phyloP scores from a whole-genome alignment of 1,140 invertebrate genomes.

The Orchestia grillus region DNA sequence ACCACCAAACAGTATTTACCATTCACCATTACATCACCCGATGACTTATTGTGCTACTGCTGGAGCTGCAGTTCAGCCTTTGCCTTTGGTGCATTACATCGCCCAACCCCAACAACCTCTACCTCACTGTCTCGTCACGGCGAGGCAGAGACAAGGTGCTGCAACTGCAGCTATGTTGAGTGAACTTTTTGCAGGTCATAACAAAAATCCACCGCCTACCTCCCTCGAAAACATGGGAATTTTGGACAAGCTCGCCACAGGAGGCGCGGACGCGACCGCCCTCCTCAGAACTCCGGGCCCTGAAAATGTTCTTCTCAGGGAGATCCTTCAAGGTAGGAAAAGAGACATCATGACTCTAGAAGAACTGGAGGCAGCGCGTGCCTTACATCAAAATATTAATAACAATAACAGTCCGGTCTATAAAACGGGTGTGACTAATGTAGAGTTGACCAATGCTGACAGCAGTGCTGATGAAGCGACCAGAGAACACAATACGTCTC shows the following conservation, averaged over 20 bases:
- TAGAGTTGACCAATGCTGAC: slow-evolving; percentile 66
- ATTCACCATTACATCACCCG: slow-evolving; percentile 35
- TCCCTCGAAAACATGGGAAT: slow-evolving; percentile 66
- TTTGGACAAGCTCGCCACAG: slow-evolving; percentile 65
- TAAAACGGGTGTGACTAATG: slow-evolving; percentile 73
- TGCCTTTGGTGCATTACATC: slow-evolving; percentile 68
- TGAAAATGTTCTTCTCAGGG: slow-evolving; percentile 72
- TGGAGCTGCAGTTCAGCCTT: slow-evolving; percentile 63
- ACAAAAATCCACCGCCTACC: slow-evolving; percentile 61
- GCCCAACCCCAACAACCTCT: slow-evolving; percentile 50
- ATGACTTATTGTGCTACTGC: slow-evolving; percentile 51
- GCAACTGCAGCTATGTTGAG: slow-evolving; percentile 64
- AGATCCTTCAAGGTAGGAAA: slow-evolving; percentile 73
- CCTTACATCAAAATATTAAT: slow-evolving; percentile 68
- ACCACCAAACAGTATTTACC: slow-evolving; percentile 42
- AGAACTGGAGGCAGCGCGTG: slow-evolving; percentile 64
- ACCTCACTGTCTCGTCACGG: slow-evolving; percentile 65
- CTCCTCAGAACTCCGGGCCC: slow-evolving; percentile 66
- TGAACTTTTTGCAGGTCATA: slow-evolving; percentile 65
- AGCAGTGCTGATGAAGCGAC: slow-evolving; percentile 49
- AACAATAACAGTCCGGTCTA: slow-evolving; percentile 75
- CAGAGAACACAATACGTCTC: slow-evolving; percentile 55
- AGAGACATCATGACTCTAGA: slow-evolving; percentile 65
- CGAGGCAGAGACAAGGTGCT: slow-evolving; percentile 58
- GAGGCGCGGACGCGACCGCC: slow-evolving; percentile 65